Percentiles rank a stretch among this genome's conserved stretches.
These are phyloP conservation scores for Ageneiosus marmoratus DNA, from an alignment of 2,113 vertebrate genomes.

Conservation along the genomic window DNA sequence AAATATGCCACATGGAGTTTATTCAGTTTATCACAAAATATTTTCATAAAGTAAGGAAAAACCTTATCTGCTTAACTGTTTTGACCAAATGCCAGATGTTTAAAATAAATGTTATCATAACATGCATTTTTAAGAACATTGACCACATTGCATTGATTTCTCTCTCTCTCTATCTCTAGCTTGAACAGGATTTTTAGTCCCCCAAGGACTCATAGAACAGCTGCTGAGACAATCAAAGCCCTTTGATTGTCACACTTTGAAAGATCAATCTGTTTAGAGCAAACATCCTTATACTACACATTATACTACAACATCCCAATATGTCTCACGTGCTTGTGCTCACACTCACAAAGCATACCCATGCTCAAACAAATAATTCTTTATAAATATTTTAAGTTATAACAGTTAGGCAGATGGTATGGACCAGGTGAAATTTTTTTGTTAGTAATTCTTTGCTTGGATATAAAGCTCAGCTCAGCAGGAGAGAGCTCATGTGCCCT, in stretches of 20 bases:
- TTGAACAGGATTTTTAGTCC: not conserved
- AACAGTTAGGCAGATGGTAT: not conserved
- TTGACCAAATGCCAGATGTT: not conserved
- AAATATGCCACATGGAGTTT: not conserved
- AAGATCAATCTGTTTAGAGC: not conserved
- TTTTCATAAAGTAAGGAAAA: not conserved
- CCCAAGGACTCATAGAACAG: not conserved
- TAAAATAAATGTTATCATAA: not conserved
- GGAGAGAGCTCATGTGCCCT: conserved; percentile 9
- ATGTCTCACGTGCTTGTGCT: not conserved
- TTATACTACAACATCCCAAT: not conserved
- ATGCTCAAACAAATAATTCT: conserved; percentile 15
- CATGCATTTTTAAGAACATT: not conserved
- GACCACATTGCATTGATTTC: not conserved
- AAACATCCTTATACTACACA: not conserved
- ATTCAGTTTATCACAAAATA: not conserved
- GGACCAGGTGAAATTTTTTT: conserved; percentile 12
- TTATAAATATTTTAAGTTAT: not conserved
- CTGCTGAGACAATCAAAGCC: not conserved
- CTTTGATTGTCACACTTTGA: too few species aligned
- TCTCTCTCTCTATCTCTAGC: not conserved
- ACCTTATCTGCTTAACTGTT: not conserved
- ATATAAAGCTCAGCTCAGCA: conserved; percentile 19
- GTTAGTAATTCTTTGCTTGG: conserved; percentile 13
- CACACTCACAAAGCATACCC: not conserved